Conservation (phyloP, 1,140 invertebrate genomes). For the Drosophila equinoxialis region DNA sequence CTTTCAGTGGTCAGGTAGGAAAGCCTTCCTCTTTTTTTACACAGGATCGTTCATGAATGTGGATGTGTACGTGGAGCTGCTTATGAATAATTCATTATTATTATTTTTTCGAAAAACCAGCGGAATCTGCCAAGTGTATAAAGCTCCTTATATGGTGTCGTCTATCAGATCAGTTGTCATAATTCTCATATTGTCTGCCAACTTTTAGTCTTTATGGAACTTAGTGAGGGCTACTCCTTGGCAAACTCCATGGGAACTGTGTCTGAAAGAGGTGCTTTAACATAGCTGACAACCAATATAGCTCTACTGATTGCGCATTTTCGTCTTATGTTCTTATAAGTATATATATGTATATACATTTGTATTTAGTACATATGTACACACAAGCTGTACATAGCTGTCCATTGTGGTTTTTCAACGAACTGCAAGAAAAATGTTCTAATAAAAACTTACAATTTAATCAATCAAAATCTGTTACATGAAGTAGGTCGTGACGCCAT, state of each 20-base stretch:
- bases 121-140: conserved; percentile 74
- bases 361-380: too few relatives aligned
- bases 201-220: conserved; percentile 15
- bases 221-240: conserved; percentile 14
- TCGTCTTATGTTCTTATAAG: neutral
- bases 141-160: conserved; percentile 78
- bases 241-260: conserved; percentile 53
- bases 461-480: too few relatives aligned
- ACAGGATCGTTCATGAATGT: conserved; percentile 16
- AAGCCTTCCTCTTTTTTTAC: conserved; percentile 42
- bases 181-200: conserved; percentile 74
- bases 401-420: too few relatives aligned
- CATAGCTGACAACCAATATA: neutral
- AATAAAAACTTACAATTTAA: too few relatives aligned
- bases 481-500: too few relatives aligned
- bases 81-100: conserved; percentile 75
- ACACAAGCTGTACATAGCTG: too few relatives aligned
- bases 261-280: conserved; percentile 42
- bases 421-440: too few relatives aligned
- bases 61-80: conserved; percentile 1
- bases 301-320: neutral
- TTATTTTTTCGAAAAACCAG: conserved; percentile 38
- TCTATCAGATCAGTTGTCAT: conserved; percentile 81
- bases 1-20: conserved; percentile 20
- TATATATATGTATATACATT: neutral